Percentiles rank a stretch among this genome's conserved stretches.
phyloP scores from a whole-genome alignment of 2,113 vertebrate genomes.

The Arenaria interpres region DNA sequence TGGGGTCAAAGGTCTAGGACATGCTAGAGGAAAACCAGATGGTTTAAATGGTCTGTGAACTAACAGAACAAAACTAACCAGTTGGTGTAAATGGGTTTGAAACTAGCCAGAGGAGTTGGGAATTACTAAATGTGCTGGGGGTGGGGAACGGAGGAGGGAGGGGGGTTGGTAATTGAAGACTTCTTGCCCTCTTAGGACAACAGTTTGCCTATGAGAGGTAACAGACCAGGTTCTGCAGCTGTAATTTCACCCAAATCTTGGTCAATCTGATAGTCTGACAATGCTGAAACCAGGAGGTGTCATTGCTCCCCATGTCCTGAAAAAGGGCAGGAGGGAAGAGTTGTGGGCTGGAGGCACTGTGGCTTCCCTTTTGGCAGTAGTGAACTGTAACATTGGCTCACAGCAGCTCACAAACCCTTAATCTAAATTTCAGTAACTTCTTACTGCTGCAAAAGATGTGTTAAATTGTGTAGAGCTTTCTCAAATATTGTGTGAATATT shows the following conservation, averaged over 20 bases:
- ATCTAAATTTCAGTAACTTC: not conserved
- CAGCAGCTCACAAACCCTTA: not conserved
- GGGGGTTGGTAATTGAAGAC: not conserved
- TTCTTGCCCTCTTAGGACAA: not conserved
- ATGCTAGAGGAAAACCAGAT: constrained; percentile 51
- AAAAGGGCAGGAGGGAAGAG: fast-evolving
- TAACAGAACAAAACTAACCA: constrained; percentile 39
- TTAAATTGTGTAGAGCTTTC: not conserved
- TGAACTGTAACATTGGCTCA: not conserved
- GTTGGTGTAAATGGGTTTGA: constrained; percentile 38
- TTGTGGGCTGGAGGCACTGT: not conserved
- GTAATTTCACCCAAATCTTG: not conserved
- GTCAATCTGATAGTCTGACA: not conserved
- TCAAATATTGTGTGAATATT: not conserved
- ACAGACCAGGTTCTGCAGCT: not conserved
- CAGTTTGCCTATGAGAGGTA: not conserved
- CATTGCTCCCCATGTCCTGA: not conserved
- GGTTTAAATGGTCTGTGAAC: constrained; percentile 15
- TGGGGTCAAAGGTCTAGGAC: constrained; percentile 32
- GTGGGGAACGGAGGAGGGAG: not conserved
- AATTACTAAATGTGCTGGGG: not conserved
- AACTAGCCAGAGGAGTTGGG: constrained; percentile 49
- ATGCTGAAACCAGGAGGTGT: not conserved
- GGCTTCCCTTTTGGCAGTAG: not conserved
- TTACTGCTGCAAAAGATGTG: not conserved